Evolutionary conservation across 2,797 vertebrate genomes (phyloP), one percentile per base, ranked within the genome.

Genomic region (Tadarida brasiliensis): DNA sequence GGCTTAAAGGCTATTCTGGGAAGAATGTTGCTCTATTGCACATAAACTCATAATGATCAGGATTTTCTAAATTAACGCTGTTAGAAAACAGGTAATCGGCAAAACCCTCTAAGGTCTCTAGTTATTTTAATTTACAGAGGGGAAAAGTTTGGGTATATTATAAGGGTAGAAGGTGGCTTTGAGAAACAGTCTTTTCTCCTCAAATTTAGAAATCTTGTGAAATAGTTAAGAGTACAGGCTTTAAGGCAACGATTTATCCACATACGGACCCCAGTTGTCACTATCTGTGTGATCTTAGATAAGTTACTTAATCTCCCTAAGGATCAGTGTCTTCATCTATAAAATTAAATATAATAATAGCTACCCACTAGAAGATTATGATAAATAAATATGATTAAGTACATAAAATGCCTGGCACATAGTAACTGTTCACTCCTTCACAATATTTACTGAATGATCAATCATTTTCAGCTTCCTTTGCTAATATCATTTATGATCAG

Each of bases 331-430:
- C 78, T 83, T 95, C n/a, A 88, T 51, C 57, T 85, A 61, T 56
- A 95, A 94, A 94, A 87, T 78, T 28, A 87, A 57, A 87, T 61
- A 49, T 74, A 95, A 47, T 56, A 94, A 65, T 28, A 92, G 70
- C 67, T 73, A 92, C 28, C 65, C 84, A 94, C 81, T 90, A 76
- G 76, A 85, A 87, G 63, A 91, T 1, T 94, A 54, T 90, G 44
- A 81, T 85, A 95, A 88, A 67, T 96, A 96, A 92, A 82, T 35
- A 76, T 14, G 15, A 91, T 80, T 91, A 96, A 91, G 74, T 86
- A 82, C 39, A 89, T 33, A 70, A 87, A 94, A 19, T 33, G 33
- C 47, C 65, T 61, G 39, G 44, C 11, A 94, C 51, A 73, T 1
- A 85, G 49, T 24, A 88, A 85, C 28, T 88, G 33, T 86, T 94